Percentiles rank a stretch among this genome's conserved stretches.
phyloP scores from a whole-genome alignment of 2,113 vertebrate genomes.

The Lepisosteus oculatus region DNA sequence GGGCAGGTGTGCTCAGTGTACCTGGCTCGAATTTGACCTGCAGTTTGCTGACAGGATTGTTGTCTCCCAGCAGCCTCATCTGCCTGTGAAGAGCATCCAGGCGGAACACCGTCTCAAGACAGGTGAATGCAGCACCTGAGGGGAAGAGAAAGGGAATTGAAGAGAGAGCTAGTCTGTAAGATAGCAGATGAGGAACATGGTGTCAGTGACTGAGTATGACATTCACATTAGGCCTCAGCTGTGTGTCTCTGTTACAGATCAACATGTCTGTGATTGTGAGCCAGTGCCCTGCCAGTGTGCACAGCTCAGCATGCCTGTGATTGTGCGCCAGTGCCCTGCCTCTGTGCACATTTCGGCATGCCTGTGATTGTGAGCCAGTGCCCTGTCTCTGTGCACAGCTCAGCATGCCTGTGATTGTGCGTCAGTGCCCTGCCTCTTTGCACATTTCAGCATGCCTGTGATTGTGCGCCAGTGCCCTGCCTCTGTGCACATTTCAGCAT shows the following conservation, averaged over 20 bases:
- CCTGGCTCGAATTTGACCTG: conserved; percentile 94
- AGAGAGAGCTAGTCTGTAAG: neutral
- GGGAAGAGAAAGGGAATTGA: neutral
- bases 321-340: neutral
- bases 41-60: conserved; percentile 89
- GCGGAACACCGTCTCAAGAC: conserved; percentile 89
- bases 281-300: neutral
- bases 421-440: neutral
- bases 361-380: neutral
- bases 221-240: conserved; percentile 67
- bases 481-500: neutral
- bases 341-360: neutral
- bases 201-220: neutral
- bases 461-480: neutral
- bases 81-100: conserved; percentile 92
- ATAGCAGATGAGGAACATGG: neutral
- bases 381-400: neutral
- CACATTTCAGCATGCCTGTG: too few relatives aligned
- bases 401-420: neutral
- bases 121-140: conserved; percentile 89
- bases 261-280: conserved; percentile 59
- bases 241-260: conserved; percentile 72
- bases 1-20: conserved; percentile 32
- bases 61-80: conserved; percentile 90
- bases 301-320: neutral